Evolutionary conservation across 1,140 invertebrate species (phyloP), one percentile per base, ranked within the genome.

Genomic region (Drosophila ironensis): DNA sequence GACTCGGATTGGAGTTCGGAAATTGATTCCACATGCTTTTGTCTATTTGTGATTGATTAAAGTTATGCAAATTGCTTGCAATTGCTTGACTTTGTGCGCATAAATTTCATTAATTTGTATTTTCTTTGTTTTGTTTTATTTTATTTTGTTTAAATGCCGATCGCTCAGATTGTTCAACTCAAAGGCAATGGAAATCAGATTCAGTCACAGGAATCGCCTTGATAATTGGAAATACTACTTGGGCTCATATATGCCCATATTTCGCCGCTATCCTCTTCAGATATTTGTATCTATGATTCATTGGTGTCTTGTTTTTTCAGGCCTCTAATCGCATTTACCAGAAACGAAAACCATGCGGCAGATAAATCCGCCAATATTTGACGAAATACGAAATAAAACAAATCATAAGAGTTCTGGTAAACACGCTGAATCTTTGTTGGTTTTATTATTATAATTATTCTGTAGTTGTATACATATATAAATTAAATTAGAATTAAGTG

Each of bases 401-500:
- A 44, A 69, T 70, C 20, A 38, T 53, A 54, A 40, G 33, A 16
- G 40, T 72, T 77, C 57, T 84, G 78, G 45, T 59, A 69, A 57
- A 66, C 53, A 51, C 56, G 56, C 50, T 60, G 63, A 80, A 78
- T 72, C 52, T 67, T 54, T 38, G 44, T 59, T 70, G 35, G n/a
- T 38, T 59, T 61, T 38, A 60, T 53, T 67, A 52, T 72, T 82
- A 81, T 61, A 77, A 64, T 76, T 84, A 82, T 69, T 81, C 42
- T 68, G 77, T 82, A 82, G 66, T 77, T 84, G 57, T 80, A 72
- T 69, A 84, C 73, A 82, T 82, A 82, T 82, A 82, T 72, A 70
- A 82, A 73, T 84, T 69, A 82, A 84, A 73, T 76, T 84, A 84
- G 50, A 84, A 59, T 78, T 84, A 71, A 52, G 53, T 72, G 28